Evolutionary conservation across 2,888 invertebrate genomes (phyloP).

Genomic region (Frankliniella intonsa): DNA sequence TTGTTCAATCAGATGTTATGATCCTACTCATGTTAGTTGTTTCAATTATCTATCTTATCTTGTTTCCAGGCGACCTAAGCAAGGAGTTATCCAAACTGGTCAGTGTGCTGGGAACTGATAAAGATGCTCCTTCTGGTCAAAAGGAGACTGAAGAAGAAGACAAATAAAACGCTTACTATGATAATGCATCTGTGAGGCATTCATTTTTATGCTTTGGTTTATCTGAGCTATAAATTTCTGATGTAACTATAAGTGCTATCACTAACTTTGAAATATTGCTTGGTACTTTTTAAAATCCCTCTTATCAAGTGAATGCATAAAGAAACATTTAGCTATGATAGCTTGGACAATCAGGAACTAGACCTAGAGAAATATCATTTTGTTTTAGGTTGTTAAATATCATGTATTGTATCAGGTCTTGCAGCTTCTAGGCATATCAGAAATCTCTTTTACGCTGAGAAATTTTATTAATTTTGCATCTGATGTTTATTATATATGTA

Average conservation of each 20-base stretch:
- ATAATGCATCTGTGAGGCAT: not conserved
- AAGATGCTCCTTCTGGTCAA: not conserved
- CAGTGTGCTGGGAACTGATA: not conserved
- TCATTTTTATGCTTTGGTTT: not conserved
- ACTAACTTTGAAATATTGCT: not conserved
- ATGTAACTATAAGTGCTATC: not conserved
- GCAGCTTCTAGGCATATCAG: not conserved
- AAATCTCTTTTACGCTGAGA: not conserved
- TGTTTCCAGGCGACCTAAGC: not conserved
- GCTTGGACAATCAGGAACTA: conserved; percentile 14
- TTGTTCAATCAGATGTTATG: not conserved
- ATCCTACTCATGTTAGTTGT: not conserved
- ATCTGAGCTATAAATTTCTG: not conserved
- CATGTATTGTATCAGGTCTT: not conserved
- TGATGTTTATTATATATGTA: not conserved
- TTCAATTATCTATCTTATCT: not conserved
- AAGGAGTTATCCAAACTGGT: not conserved
- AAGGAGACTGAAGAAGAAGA: not conserved
- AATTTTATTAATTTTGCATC: not conserved
- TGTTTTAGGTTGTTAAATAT: not conserved
- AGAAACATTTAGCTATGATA: not conserved
- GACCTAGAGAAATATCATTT: not conserved
- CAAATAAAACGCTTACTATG: not conserved
- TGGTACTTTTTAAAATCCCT: not conserved
- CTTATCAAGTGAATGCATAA: not conserved